phyloP scores from a whole-genome alignment of 2,888 invertebrate species.

The Galerucella calmariensis region DNA sequence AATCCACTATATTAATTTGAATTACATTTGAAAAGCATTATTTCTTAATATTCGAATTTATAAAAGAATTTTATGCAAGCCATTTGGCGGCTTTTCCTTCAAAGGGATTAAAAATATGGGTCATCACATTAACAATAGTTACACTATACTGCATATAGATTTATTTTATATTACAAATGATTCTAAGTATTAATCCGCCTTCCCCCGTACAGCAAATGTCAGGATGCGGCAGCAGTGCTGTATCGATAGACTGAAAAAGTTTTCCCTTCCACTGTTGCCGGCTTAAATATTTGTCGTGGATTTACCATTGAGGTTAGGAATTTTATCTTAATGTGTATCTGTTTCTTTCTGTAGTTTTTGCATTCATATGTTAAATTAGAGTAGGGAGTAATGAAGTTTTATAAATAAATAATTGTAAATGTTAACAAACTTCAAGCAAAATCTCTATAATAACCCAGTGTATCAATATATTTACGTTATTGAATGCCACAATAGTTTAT shows the following conservation, averaged over 20 bases:
- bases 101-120: too few species aligned
- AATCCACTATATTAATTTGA: too few species aligned
- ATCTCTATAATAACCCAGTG: neutral
- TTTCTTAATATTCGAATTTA: too few species aligned
- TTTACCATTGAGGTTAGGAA: neutral
- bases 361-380: constrained; percentile 13
- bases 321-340: neutral
- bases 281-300: neutral
- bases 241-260: neutral
- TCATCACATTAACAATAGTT: too few species aligned
- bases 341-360: neutral
- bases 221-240: neutral
- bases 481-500: constrained; percentile 11
- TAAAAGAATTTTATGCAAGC: too few species aligned
- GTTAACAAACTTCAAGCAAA: neutral
- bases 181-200: too few species aligned
- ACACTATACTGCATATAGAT: too few species aligned
- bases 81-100: too few species aligned
- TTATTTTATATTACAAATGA: too few species aligned
- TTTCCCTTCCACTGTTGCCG: neutral
- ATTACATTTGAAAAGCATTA: too few species aligned
- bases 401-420: constrained; percentile 20
- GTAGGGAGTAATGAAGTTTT: constrained; percentile 23
- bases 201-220: too few species aligned
- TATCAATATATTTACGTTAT: neutral